phyloP scores from a whole-genome alignment of 2,797 vertebrate species.

The Dallia pectoralis region DNA sequence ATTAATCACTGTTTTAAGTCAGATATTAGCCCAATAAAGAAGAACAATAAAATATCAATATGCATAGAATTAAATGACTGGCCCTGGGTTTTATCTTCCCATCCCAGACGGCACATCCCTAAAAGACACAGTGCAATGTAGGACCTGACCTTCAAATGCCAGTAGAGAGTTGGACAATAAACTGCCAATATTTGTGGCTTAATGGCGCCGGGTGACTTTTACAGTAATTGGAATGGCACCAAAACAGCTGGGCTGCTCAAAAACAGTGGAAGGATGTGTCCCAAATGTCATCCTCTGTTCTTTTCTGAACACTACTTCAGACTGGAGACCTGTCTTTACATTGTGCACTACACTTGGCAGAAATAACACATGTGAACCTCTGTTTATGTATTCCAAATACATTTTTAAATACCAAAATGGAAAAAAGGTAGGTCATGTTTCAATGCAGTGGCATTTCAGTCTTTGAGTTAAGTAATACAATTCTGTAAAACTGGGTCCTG shows the following conservation, averaged over 20 bases:
- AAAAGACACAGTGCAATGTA: conserved; percentile 99
- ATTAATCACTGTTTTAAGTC: conserved; percentile 73
- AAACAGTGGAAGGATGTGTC: conserved; percentile 77
- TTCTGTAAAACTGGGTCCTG: too few species aligned
- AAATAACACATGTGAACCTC: too few species aligned
- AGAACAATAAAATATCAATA: conserved; percentile 83
- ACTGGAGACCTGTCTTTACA: neutral
- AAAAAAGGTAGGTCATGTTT: too few species aligned
- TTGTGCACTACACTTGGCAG: neutral
- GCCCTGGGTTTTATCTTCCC: conserved; percentile 92
- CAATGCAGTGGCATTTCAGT: too few species aligned
- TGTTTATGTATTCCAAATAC: too few species aligned
- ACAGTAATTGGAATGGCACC: conserved; percentile 98
- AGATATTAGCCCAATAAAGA: conserved; percentile 79
- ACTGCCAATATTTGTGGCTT: conserved; percentile 99
- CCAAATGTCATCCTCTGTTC: neutral
- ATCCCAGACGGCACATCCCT: conserved; percentile 95
- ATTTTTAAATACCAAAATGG: too few species aligned
- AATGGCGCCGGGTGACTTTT: conserved; percentile 97
- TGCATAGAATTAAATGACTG: conserved; percentile 82
- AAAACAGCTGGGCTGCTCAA: conserved; percentile 97
- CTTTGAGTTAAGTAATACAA: too few species aligned
- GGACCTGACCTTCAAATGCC: conserved; percentile 99
- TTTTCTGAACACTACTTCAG: neutral
- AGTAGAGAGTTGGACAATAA: conserved; percentile 96